Percentiles rank a stretch among this genome's conserved stretches.
Conservation (phyloP, 2,888 invertebrate genomes). For the Drosophila hamatofila region DNA sequence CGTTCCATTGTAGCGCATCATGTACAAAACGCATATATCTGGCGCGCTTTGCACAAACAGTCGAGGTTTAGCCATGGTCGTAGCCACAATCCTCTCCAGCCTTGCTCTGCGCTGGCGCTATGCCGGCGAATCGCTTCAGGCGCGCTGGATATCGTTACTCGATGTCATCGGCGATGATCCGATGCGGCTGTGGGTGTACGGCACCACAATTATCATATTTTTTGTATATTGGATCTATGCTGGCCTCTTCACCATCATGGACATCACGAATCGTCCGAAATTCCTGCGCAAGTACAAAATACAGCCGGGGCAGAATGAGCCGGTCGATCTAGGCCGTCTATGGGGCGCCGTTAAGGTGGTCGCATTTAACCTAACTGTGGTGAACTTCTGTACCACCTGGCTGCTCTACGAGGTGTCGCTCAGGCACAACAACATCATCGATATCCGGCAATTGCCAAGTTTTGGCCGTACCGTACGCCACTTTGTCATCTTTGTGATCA, state of each 20-base stretch:
- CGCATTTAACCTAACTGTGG: constrained; percentile 89
- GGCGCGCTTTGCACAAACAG: constrained; percentile 5
- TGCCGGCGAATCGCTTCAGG: constrained; percentile 90
- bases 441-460: constrained; percentile 89
- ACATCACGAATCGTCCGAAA: constrained; percentile 89
- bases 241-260: constrained; percentile 89
- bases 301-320: constrained; percentile 92
- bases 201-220: constrained; percentile 87
- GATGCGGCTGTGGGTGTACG: constrained; percentile 87
- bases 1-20: constrained; percentile 15
- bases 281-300: constrained; percentile 91
- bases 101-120: constrained; percentile 87
- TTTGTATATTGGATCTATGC: constrained; percentile 91
- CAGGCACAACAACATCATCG: constrained; percentile 78
- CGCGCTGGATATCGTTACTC: constrained; percentile 89
- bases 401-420: constrained; percentile 38
- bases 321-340: constrained; percentile 87
- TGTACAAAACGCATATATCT: background rate
- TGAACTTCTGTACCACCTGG: constrained; percentile 88
- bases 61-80: constrained; percentile 34
- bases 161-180: constrained; percentile 88
- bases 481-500: constrained; percentile 88
- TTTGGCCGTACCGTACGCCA: constrained; percentile 89
- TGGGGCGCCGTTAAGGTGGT: constrained; percentile 89
- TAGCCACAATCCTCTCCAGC: constrained; percentile 23